phyloP scores from a whole-genome alignment of 2,888 invertebrate genomes.

The Drosophila merina region DNA sequence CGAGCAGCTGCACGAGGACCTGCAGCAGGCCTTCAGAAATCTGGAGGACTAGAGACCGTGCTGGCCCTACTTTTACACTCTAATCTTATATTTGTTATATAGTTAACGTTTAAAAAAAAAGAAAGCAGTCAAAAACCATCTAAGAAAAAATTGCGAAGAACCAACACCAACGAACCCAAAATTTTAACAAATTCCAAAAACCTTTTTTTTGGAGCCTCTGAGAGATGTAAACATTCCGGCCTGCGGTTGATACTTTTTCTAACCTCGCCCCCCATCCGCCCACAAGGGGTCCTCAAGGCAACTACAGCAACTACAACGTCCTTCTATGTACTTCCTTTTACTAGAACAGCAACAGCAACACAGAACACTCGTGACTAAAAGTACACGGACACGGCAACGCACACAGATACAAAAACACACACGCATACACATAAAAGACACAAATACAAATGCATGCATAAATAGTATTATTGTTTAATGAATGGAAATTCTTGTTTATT shows the following conservation, averaged over 20 bases:
- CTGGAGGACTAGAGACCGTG: slow-evolving; percentile 93
- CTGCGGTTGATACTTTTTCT: slow-evolving; percentile 66
- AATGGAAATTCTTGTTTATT: slow-evolving; percentile 80
- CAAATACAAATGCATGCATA: slow-evolving; percentile 77
- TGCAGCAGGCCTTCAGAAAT: slow-evolving; percentile 98
- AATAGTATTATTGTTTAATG: slow-evolving; percentile 79
- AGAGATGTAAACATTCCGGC: slow-evolving; percentile 76
- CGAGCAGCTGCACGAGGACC: slow-evolving; percentile 98
- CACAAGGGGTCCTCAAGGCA: slow-evolving; percentile 4
- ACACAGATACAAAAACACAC: slow-evolving; percentile 10
- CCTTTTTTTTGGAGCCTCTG: slow-evolving; percentile 32
- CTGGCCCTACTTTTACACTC: slow-evolving; percentile 76
- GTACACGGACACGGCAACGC: slow-evolving; percentile 31
- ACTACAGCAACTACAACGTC: slow-evolving; percentile 59
- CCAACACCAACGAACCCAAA: slow-evolving; percentile 45
- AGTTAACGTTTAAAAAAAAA: slow-evolving; percentile 74
- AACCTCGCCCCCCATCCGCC: slow-evolving; percentile 30
- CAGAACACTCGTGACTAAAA: slow-evolving; percentile 22
- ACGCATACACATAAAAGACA: slow-evolving; percentile 40
- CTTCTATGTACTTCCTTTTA: slow-evolving; percentile 74
- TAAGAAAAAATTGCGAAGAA: slow-evolving; percentile 28
- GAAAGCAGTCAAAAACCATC: slow-evolving; percentile 43
- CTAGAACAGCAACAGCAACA: slow-evolving; percentile 30
- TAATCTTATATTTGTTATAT: slow-evolving; percentile 79
- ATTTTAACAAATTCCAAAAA: slow-evolving; percentile 54